Percentiles rank a stretch among this genome's conserved stretches.
Evolutionary conservation across 1,140 invertebrate genomes (phyloP).

Genomic region (Agraylea sexmaculata): DNA sequence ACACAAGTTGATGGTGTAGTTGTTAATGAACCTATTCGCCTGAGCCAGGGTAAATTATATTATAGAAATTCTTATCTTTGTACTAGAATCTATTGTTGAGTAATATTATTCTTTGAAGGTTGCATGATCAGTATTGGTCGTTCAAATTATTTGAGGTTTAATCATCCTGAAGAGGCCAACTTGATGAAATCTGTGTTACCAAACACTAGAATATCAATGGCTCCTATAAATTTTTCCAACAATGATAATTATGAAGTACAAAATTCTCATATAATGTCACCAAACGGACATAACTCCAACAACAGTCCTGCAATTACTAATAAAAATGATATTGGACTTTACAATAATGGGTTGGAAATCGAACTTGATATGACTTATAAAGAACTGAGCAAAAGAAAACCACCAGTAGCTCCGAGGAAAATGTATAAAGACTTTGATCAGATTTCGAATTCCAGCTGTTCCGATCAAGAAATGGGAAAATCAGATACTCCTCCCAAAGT

Average conservation of each 20-base stretch:
- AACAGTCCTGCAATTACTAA: conserved; percentile 3
- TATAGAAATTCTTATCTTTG: conserved; percentile 3
- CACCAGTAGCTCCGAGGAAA: conserved; percentile 33
- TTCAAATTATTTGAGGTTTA: conserved; percentile 80
- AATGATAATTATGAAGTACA: conserved; percentile 25
- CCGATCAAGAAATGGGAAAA: conserved; percentile 16
- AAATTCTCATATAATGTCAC: neutral
- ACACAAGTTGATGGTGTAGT: conserved; percentile 57
- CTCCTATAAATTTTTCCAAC: conserved; percentile 47
- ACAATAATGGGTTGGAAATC: conserved; percentile 24
- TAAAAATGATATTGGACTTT: neutral
- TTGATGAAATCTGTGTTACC: conserved; percentile 71
- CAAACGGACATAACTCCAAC: conserved; percentile 2
- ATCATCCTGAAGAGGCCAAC: conserved; percentile 77
- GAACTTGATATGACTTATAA: conserved; percentile 36
- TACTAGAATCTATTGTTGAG: conserved; percentile 6
- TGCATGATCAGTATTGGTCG: conserved; percentile 75
- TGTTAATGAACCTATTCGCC: conserved; percentile 49
- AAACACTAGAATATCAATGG: conserved; percentile 64
- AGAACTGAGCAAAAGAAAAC: conserved; percentile 35
- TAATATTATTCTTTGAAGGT: conserved; percentile 22
- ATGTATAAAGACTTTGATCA: conserved; percentile 31
- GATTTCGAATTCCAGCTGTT: conserved; percentile 18
- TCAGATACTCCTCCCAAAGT: conserved; percentile 25
- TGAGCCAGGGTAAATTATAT: conserved; percentile 59